Conservation (phyloP, 2,888 invertebrate species). For the Drosophila siamana region DNA sequence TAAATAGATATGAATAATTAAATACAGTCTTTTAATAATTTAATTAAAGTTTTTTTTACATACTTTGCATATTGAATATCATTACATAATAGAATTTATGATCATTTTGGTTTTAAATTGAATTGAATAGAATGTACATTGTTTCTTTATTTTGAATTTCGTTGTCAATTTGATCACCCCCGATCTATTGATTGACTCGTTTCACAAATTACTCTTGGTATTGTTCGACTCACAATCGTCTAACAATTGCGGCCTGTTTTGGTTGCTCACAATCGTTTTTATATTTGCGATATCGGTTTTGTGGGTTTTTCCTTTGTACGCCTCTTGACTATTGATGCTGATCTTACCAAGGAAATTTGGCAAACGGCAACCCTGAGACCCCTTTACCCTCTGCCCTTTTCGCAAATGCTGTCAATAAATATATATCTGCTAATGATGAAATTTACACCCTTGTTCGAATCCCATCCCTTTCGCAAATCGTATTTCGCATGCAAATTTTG, state of each 20-base stretch:
- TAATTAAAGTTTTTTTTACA: too few relatives aligned
- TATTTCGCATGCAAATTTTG: constrained; percentile 47
- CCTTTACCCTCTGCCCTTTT: constrained; percentile 10
- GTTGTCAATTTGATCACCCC: constrained; percentile 73
- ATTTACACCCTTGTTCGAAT: constrained; percentile 60
- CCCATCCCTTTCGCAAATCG: constrained; percentile 26
- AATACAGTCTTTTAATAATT: too few relatives aligned
- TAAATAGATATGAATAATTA: too few relatives aligned
- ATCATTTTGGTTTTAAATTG: not conserved
- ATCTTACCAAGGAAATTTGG: constrained; percentile 7
- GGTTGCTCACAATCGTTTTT: constrained; percentile 54
- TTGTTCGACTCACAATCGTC: not conserved
- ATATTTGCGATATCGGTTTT: constrained; percentile 54
- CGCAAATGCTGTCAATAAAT: constrained; percentile 51
- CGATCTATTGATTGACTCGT: constrained; percentile 34
- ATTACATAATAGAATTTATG: too few relatives aligned
- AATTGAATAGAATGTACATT: constrained; percentile 3
- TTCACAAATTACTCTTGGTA: not conserved
- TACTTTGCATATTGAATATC: too few relatives aligned
- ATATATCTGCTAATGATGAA: constrained; percentile 67
- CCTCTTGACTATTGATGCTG: constrained; percentile 62
- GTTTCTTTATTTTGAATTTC: too few relatives aligned
- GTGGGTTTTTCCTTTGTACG: constrained; percentile 54
- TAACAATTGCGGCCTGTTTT: constrained; percentile 11
- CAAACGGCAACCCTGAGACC: constrained; percentile 25